Evolutionary conservation across 2,113 vertebrate species (phyloP), one percentile per base, ranked within the genome.

Genomic region (Tachysurus vachellii): DNA sequence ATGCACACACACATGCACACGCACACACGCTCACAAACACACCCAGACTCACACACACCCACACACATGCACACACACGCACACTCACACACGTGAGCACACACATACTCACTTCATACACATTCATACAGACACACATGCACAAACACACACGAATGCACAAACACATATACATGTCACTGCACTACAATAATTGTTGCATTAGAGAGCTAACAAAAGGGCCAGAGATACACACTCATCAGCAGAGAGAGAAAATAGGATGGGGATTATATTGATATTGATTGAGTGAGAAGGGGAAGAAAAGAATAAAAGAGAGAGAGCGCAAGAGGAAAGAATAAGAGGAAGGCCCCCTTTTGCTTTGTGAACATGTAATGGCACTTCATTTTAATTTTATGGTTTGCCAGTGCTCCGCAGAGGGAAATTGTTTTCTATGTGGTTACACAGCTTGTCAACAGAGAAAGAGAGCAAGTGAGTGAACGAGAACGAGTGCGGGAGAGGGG

Each of bases 321-420:
- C 44, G 61, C 26, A 42, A 59, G 62, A 57, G 81, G 80, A 82
- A 75, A 12, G 62, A 66, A 54, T 9, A 28, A 83, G 84, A 82
- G 75, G 81, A 88, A 88, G 89, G 86, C 85, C 88, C 87, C 62
- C 68, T 82, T 86, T 83, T 89, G 89, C 86, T 92, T 91, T 77
- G 85, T 86, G 85, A 91, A 93, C 91, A 89, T 93, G 92, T 94
- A 94, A 94, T 92, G 91, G 91, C 93, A 94, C 93, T 95, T 95
- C 92, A 95, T 95, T 95, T 94, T 92, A 93, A 94, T 95, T 94
- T 95, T 94, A 95, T 93, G 94, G 91, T 93, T 94, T 94, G 93
- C 92, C 92, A 94, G 92, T 93, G 93, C 93, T 94, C 94, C 93
- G 92, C 93, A 91, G 93, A 93, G 87, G 92, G 81, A 93, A 95